These are phyloP conservation scores for Cryptosula pallasiana DNA, from an alignment of 2,888 invertebrate genomes.

Conservation along the genomic window DNA sequence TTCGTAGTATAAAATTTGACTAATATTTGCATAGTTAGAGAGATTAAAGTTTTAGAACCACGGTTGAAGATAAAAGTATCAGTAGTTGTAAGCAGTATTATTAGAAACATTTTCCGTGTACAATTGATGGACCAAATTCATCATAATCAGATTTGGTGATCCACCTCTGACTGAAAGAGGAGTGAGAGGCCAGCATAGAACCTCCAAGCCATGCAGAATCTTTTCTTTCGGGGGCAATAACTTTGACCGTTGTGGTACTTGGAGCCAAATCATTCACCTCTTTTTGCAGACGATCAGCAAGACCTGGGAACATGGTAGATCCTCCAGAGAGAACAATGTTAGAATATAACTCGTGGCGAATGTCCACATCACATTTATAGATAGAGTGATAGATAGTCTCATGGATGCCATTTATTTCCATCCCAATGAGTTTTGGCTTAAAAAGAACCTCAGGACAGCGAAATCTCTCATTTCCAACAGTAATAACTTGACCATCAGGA, in stretches of 20 bases:
- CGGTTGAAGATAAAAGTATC: too few relatives aligned
- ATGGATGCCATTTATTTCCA: conserved; percentile 43
- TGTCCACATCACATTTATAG: conserved; percentile 37
- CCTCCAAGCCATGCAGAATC: conserved; percentile 98
- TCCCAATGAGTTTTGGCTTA: conserved; percentile 52
- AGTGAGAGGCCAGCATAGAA: conserved; percentile 86
- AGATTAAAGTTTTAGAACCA: too few relatives aligned
- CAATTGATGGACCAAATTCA: conserved; percentile 90
- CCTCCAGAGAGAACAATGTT: conserved; percentile 79
- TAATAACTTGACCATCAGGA: conserved; percentile 68
- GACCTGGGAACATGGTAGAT: conserved; percentile 94
- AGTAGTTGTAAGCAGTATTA: too few relatives aligned
- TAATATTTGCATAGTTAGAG: too few relatives aligned
- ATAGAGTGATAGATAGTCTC: conserved; percentile 34
- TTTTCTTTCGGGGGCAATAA: conserved; percentile 89
- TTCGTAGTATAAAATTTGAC: too few relatives aligned
- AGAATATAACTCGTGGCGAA: conserved; percentile 55
- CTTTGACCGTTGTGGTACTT: conserved; percentile 63
- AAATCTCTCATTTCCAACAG: conserved; percentile 34
- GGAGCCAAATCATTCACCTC: conserved; percentile 81
- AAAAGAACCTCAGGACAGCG: conserved; percentile 46
- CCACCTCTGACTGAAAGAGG: conserved; percentile 90
- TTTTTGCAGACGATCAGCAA: conserved; percentile 95
- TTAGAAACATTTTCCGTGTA: conserved; percentile 95
- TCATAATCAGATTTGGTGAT: conserved; percentile 96